Base-by-base conservation (phyloP, 2,797 vertebrate genomes). In the Eulemur coronatus region DNA sequence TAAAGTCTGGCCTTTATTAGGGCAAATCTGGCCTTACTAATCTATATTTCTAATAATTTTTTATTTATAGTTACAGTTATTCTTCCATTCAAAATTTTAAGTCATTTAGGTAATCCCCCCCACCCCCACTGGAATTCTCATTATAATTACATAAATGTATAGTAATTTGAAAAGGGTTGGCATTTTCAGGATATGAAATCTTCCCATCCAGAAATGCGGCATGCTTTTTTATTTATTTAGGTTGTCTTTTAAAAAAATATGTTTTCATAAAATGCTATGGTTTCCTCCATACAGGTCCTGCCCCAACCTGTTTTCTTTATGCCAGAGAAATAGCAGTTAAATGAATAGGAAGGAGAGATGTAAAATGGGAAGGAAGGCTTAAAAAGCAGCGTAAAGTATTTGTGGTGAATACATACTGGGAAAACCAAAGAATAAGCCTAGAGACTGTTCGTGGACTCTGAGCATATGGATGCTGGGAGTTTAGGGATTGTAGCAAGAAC, bases 71-170 rank as follows among this genome's bases (percentile, higher is more conserved):
- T 79, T 82, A 70, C 14, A 86, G 33, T 43, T 90, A 72, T 22
- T 57, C 8, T 97, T 70, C 33, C 76, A 81, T 1, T 30, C 78
- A 61, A n/a, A 84, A n/a, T 73, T 84, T 59, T 81, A 90, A 72
- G 33, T 69, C 8, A 55, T 87, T 61, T 61, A 26, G 28, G 57
- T 78, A 84, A 67, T 46, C 0, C 0, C 8, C 18, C 38, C 11
- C 48, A 75, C 11, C 28, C n/a, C 24, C 48, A n/a, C 2, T 35
- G 18, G 28, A 88, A 91, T 93, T 88, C n/a, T 96, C 35, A 79
- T 52, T 80, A 81, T 73, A 73, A 90, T 95, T 88, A 69, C 76
- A 38, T 67, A 70, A 79, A 80, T 80, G 46, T 63, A 52, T 28
- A 76, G 9, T 48, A 73, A 92, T 79, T 87, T 69, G 24, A 41